Base-by-base conservation (phyloP, 1,140 invertebrate genomes). In the Papilio dardanus region DNA sequence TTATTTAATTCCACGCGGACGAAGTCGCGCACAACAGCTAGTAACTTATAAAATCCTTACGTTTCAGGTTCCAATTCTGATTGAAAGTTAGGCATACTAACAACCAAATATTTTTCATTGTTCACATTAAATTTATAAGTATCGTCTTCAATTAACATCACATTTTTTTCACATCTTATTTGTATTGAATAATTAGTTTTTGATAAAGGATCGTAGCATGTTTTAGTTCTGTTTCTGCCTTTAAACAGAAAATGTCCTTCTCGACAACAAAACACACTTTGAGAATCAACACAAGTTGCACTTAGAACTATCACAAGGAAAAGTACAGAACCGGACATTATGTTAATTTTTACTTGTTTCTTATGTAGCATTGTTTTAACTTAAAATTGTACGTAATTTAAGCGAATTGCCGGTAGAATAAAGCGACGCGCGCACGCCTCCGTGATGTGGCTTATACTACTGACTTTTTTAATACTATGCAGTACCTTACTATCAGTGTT, bases 181-280 rank as follows among this genome's bases (percentile, higher is more conserved):
- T 42, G 37, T 12, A 69, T 2, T 30, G 40, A 50, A 19, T 40
- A n/a, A 30, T 30, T 71, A 16, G 21, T 50, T 1, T 6, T 50
- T 5, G 69, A 50, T 50, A 30, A 7, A n/a, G 69, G 69, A 21
- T 71, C 69, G 24, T 28, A 71, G 19, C 69, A 71, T 6, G 46
- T 31, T 10, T 31, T 71, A 50, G 21, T 71, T 71, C 40, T 50
- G 40, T 71, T 71, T 8, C 1, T 19, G 40, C 69, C 42, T 16
- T 50, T 46, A 30, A 30, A 21, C 12, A 77, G 37, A 35, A 69
- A 50, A 12, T 75, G 69, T 6, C 37, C 42, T n/a, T 40, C 12
- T 24, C 58, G 66, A 69, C 78, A 79, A 74, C 78, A 79, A 19
- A 65, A 74, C 19, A 31, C 24, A 14, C 33, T 65, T 42, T 73